Conservation (phyloP, 2,113 vertebrate genomes). For the Odocoileus hemionus region DNA sequence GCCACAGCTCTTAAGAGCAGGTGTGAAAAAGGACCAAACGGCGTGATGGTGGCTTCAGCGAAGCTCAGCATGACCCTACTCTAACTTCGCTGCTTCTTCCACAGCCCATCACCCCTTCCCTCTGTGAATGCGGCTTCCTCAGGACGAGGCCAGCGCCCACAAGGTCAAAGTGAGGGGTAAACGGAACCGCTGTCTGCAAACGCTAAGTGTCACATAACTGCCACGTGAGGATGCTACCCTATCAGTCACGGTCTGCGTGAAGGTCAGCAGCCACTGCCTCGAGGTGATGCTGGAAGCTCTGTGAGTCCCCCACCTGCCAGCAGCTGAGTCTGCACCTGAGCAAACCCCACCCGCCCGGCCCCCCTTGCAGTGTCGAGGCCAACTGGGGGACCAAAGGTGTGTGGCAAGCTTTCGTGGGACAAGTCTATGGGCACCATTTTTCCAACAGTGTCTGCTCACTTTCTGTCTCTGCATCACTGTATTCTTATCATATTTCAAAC, state of each 20-base stretch:
- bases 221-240: accelerated
- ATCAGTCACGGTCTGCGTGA: accelerated
- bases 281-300: accelerated
- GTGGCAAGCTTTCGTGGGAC: no score
- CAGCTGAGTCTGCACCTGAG: accelerated
- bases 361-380: accelerated
- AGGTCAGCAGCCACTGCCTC: accelerated
- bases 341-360: accelerated
- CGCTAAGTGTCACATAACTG: accelerated
- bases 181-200: accelerated
- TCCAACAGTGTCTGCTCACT: not conserved
- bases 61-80: not conserved
- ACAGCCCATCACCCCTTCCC: not conserved
- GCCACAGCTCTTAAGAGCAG: not conserved
- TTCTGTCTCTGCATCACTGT: not conserved
- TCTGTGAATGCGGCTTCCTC: not conserved
- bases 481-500: no score
- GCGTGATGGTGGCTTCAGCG: not conserved
- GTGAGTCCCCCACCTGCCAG: accelerated
- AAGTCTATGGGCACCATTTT: not conserved
- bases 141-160: accelerated
- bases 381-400: accelerated
- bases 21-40: not conserved
- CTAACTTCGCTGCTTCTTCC: no score
- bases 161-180: not conserved